A percentile compares a stretch with the other conserved stretches of the same genome.
Evolutionary conservation across 2,797 vertebrate species (phyloP).

Genomic region (Loriculus beryllinus): DNA sequence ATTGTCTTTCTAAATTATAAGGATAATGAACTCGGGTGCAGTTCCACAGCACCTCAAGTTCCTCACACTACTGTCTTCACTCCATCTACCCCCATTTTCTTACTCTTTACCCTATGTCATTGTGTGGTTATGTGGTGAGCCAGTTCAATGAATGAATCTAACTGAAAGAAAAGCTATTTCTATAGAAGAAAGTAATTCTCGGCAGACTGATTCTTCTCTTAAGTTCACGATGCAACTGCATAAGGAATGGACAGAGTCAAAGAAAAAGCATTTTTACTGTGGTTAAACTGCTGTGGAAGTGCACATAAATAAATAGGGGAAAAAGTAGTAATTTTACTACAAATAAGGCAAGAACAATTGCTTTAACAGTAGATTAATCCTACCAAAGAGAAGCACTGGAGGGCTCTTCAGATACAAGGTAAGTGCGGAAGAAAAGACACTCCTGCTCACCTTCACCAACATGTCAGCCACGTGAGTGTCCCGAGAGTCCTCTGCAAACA

Average conservation of each 20-base stretch:
- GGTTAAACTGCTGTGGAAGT: not conserved
- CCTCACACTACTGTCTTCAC: not conserved
- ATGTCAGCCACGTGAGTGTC: conserved; percentile 93
- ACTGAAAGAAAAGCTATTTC: not conserved
- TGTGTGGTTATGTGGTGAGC: not conserved
- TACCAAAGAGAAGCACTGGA: not conserved
- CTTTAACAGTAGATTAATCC: not conserved
- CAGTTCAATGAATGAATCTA: not conserved
- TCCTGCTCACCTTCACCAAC: conserved; percentile 86
- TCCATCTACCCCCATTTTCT: not conserved
- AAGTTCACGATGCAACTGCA: accelerated
- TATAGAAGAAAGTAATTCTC: not conserved
- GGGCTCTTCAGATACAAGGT: not conserved
- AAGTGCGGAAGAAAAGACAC: not conserved
- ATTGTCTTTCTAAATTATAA: not conserved
- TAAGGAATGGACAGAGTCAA: not conserved
- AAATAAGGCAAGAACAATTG: not conserved
- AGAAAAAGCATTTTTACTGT: not conserved
- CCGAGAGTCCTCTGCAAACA: conserved; percentile 83
- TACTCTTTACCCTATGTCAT: not conserved
- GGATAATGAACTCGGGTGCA: not conserved
- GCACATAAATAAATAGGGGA: not conserved
- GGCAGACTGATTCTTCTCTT: not conserved
- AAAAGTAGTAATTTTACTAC: not conserved
- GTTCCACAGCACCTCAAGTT: not conserved